Evolutionary conservation across 23 tunicate species (phyloP), one percentile per base, ranked within the genome.

Genomic region (Phallusia fumigata): DNA sequence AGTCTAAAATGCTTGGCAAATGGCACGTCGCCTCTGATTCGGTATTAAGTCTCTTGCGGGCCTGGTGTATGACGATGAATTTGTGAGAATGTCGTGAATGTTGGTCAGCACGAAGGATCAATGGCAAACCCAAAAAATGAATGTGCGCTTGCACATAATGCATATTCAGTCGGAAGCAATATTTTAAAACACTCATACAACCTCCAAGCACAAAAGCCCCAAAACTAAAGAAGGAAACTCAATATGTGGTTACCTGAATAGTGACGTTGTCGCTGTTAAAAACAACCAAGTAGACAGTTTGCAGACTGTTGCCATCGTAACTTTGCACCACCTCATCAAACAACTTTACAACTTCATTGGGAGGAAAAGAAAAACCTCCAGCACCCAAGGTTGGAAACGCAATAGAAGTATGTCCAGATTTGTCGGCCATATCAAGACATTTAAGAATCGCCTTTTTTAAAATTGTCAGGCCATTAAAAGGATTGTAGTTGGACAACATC

Each of bases 311-410:
- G 36, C 77, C 85, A 36, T 30, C 36, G 88, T 78, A 84, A 32
- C 53, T 30, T 0, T 32, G 33, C n/a, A 84, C 74, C 33, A 30
- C 84, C 26, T 80, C 76, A 65, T 80, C 79, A 65, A 89, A 44
- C 65, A 58, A 28, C 32, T 47, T 35, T 26, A 84, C 94, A 28
- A 89, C 85, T 3, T 73, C 24, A 30, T 84, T 52, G 1, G 88
- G 52, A 0, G 88, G 88, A 84, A 84, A 87, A n/a, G 35, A 19
- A 73, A 79, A 86, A 73, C 88, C 88, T 40, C 94, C 88, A 1
- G 94, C 80, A 30, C 89, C 94, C 30, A 89, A 40, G 21, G 94
- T 85, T 0, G 94, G 94, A 73, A 89, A 89, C 19, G 80, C 94
- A 36, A 89, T 84, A 18, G 85, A 74, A 31, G 79, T 31, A 64